Evolutionary conservation across 2,797 vertebrate species (phyloP).

Genomic region (Chelonia mydas): DNA sequence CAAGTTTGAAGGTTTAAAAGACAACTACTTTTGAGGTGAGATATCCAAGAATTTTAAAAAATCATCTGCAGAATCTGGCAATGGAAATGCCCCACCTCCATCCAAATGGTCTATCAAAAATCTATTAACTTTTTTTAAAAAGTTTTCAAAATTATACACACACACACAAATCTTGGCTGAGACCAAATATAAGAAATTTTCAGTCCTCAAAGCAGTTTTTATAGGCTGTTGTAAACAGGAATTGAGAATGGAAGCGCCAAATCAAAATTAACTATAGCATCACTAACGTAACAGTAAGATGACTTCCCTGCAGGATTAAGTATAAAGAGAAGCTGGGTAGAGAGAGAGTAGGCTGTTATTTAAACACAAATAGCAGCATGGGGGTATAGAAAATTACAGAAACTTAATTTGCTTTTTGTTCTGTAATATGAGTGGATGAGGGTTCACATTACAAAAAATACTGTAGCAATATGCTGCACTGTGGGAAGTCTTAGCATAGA

Average conservation of each 20-base stretch:
- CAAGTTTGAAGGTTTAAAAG: neutral
- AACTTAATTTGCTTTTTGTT: neutral
- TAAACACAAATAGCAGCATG: neutral
- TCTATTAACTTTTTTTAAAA: neutral
- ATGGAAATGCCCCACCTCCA: neutral
- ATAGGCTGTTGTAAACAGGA: too few relatives aligned
- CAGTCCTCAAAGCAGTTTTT: neutral
- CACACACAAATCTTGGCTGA: neutral
- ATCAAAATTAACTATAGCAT: neutral
- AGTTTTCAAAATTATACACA: neutral
- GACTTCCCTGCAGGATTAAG: neutral
- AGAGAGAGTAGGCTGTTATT: neutral
- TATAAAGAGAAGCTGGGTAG: neutral
- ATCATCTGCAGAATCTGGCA: accelerated
- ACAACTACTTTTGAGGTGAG: neutral
- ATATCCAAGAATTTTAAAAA: accelerated
- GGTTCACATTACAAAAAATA: neutral
- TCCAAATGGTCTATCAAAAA: accelerated
- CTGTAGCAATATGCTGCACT: neutral
- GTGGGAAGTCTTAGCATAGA: neutral
- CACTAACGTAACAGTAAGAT: accelerated
- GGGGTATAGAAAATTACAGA: neutral
- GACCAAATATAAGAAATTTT: neutral
- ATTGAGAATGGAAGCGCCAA: accelerated
- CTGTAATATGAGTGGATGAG: neutral